Evolutionary conservation across 2,888 invertebrate genomes (phyloP).

Genomic region (Drosophila atripex): DNA sequence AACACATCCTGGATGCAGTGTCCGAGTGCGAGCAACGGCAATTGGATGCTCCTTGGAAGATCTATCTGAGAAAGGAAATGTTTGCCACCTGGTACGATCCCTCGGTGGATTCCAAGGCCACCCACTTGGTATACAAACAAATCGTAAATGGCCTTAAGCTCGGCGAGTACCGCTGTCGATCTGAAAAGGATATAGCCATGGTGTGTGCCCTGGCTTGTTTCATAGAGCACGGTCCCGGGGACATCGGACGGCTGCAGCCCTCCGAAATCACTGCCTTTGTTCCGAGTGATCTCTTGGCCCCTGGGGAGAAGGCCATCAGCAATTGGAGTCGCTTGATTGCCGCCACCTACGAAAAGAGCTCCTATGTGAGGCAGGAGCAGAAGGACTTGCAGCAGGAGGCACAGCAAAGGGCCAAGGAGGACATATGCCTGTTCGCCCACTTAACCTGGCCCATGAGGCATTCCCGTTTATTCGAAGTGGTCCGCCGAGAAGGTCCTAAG

Average conservation of each 20-base stretch:
- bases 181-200: constrained; percentile 93
- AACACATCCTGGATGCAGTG: constrained; percentile 98
- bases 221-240: constrained; percentile 89
- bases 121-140: constrained; percentile 95
- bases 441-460: constrained; percentile 97
- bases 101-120: constrained; percentile 90
- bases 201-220: constrained; percentile 96
- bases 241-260: constrained; percentile 11
- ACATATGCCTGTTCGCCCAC: constrained; percentile 95
- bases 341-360: constrained; percentile 89
- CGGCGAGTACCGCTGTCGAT: constrained; percentile 94
- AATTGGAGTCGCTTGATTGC: constrained; percentile 90
- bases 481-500: constrained; percentile 89
- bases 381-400: constrained; percentile 86
- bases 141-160: constrained; percentile 94
- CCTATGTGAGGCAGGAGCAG: constrained; percentile 86
- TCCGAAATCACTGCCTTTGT: constrained; percentile 69
- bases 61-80: constrained; percentile 95
- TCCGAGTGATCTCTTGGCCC: constrained; percentile 83
- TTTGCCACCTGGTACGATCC: constrained; percentile 97
- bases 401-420: constrained; percentile 91
- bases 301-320: constrained; percentile 87
- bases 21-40: constrained; percentile 97
- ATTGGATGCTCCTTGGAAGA: constrained; percentile 93
- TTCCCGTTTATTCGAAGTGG: constrained; percentile 96